Evolutionary conservation across 1,140 invertebrate species (phyloP), one percentile per base, ranked within the genome.

Genomic region (Eulimnadia texana): DNA sequence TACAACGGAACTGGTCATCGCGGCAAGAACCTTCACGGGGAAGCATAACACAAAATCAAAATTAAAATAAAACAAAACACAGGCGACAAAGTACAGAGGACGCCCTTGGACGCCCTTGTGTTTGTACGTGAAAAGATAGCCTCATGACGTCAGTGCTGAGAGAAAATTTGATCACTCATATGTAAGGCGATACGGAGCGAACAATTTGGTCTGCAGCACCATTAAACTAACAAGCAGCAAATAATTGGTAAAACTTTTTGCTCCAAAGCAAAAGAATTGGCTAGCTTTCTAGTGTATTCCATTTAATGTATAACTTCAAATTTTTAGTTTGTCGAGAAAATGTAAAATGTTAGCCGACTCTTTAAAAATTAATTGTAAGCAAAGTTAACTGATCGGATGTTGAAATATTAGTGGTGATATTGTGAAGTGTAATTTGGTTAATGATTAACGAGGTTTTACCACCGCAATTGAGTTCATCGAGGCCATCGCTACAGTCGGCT

Each of bases 1-100:
- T 70, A 68, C 79, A 80, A 56, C 70, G 68, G 67, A 78, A 80
- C 64, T 79, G 70, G 64, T 68, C 27, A 16, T n/a, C 13, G 24
- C 49, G 19, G 24, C 59, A 60, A 55, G 53, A 9, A 16, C 25
- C 25, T 22, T 22, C 53, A 23, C 3, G n/a, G 24, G 53, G 16
- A 22, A 55, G 24, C 53, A 55, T 25, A 24, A 27, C 19, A 22
- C 50, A 3, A n/a, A 51, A 6, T 6, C 6, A 51, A 1, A 62
- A 62, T 29, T 62, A 24, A 29, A 52, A 52, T 19, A 52, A 52
- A 52, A 42, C 33, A 16, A 16, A 42, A 42, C 6, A 42, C 6
- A 42, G 16, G 6, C 16, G 6, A 42, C 16, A 16, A 42, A 42
- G 16, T 9, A 42, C 6, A 42, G 16, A 16, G 33, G 33, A 42